Conservation (phyloP, 2,888 invertebrate species). For the Beris chalybata region DNA sequence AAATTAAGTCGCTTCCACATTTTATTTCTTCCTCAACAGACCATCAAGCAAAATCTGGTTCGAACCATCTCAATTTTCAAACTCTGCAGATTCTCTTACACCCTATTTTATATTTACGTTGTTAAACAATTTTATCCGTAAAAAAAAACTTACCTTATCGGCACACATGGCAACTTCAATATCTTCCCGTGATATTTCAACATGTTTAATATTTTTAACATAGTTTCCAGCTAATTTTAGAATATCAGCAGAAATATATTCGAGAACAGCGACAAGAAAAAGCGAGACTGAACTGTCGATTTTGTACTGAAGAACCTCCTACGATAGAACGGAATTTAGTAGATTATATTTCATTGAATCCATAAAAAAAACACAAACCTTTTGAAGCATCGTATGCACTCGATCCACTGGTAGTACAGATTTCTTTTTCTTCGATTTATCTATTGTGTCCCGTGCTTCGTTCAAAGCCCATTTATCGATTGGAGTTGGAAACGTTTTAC, state of each 20-base stretch:
- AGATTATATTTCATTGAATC: not conserved
- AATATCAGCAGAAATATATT: conserved; percentile 94
- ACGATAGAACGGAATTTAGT: conserved; percentile 43
- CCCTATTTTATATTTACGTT: too few species aligned
- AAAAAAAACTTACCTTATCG: conserved; percentile 76
- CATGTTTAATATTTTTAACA: conserved; percentile 93
- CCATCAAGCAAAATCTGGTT: too few species aligned
- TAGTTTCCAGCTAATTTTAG: conserved; percentile 95
- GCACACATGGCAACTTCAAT: conserved; percentile 98
- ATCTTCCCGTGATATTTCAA: conserved; percentile 89
- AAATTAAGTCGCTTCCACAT: too few species aligned
- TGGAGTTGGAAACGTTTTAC: conserved; percentile 91
- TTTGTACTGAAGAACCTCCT: conserved; percentile 86
- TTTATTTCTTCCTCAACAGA: too few species aligned
- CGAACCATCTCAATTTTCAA: too few species aligned
- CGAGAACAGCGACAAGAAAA: conserved; percentile 90
- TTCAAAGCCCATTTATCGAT: conserved; percentile 91
- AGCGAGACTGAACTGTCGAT: conserved; percentile 84
- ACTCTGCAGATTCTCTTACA: too few species aligned
- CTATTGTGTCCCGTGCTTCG: conserved; percentile 84
- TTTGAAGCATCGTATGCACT: conserved; percentile 84
- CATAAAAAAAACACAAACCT: conserved; percentile 57
- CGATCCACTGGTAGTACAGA: conserved; percentile 84
- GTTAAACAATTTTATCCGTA: not conserved
- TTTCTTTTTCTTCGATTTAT: conserved; percentile 75